A percentile compares a stretch with the other conserved stretches of the same genome.
phyloP scores from a whole-genome alignment of 2,888 invertebrate genomes.

The Hypolimnas misippus region DNA sequence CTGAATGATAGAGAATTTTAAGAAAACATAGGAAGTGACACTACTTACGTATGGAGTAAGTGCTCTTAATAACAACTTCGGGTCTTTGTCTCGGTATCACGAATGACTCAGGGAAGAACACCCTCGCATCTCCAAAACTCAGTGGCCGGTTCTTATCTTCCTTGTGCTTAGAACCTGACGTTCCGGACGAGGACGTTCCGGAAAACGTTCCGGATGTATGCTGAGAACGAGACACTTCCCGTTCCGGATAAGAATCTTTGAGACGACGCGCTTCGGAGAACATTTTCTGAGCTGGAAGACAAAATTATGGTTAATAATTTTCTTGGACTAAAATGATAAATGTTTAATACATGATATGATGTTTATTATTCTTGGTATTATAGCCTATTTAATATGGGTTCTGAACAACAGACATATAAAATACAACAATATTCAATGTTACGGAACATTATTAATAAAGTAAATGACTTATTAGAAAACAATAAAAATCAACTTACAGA shows the following conservation, averaged over 20 bases:
- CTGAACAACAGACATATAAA: no score
- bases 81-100: constrained; percentile 75
- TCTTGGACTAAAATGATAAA: background rate
- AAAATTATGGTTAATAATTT: background rate
- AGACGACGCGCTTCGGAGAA: constrained; percentile 66
- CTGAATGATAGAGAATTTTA: no score
- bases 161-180: constrained; percentile 75
- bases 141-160: constrained; percentile 68
- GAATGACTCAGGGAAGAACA: constrained; percentile 81
- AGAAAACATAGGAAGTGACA: background rate
- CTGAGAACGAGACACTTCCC: constrained; percentile 66
- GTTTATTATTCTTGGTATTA: no score
- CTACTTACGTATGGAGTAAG: constrained; percentile 75
- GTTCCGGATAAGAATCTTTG: constrained; percentile 66
- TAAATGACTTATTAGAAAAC: no score
- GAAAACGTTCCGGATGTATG: constrained; percentile 74
- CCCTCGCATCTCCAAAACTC: constrained; percentile 75
- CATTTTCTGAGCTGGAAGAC: constrained; percentile 72
- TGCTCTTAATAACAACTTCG: constrained; percentile 67
- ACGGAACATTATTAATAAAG: no score
- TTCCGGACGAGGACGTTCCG: constrained; percentile 77
- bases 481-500: constrained; percentile 56
- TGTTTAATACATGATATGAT: no score
- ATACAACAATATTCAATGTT: background rate
- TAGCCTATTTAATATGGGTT: no score